Base-by-base conservation (phyloP, 2,797 vertebrate species). In the Anguilla megastoma region DNA sequence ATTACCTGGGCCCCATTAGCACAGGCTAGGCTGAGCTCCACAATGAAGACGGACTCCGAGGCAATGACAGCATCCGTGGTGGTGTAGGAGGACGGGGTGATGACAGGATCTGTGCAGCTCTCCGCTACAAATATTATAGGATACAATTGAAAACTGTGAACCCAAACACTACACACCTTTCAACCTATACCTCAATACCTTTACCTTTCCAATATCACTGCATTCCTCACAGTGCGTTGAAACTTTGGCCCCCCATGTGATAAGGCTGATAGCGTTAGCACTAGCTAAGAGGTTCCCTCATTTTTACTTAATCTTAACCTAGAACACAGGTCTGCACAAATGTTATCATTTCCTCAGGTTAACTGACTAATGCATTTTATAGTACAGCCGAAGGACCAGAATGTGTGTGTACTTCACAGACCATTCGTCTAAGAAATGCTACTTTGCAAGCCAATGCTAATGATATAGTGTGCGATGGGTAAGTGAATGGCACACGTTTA, bases 41-140 rank as follows among this genome's bases (percentile, higher is more conserved):
- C 98, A 45, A 99, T 98, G 91, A 99, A 98, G 63, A 98, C 98
- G 0, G 97, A 97, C 94, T 98, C 98, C 0, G 98, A 97, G 48
- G 98, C 96, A 93, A 99, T 98, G 90, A 99, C 97, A 0, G 98
- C 98, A 83, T 99, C 98, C 0, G 96, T 96, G 1, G 98, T 99
- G 88, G 98, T 98, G 94, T 98, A 98, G 92, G 98, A 98, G 89
- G 97, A 97, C 5, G 98, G 97, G 3, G 95, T 96, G 91, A 98
- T 98, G 87, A 94, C 94, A 1, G 98, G 98, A 41, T 98, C 97
- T 36, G 97, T 94, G 92, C 98, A 99, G 86, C 95, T 97, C 92
- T 99, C 98, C 74, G 95, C 97, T 98, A 93, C 45, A 24, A 86
- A 18, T 5, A 86, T 66, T 36, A 84, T 76, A 4, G 0, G 87